A percentile compares a stretch with the other conserved stretches of the same genome.
Evolutionary conservation across 2,113 vertebrate species (phyloP).

Genomic region (Budorcas taxicolor): DNA sequence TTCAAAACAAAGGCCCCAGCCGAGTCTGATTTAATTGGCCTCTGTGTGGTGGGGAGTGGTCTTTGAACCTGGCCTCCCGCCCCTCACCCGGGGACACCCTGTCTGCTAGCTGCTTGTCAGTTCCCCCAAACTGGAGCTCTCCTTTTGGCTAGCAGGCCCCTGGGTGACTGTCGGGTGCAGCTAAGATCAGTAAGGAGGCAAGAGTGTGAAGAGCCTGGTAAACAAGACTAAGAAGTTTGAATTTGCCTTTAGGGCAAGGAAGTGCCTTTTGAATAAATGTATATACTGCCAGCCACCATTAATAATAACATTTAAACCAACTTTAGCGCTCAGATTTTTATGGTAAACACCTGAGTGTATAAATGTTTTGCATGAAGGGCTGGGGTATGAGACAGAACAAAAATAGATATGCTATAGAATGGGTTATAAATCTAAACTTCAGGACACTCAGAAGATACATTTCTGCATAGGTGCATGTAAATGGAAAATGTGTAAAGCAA

Average conservation of each 20-base stretch:
- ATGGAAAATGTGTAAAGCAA: slow-evolving; percentile 39
- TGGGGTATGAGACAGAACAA: not conserved
- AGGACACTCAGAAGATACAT: slow-evolving; percentile 14
- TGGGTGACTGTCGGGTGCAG: not conserved
- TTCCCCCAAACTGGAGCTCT: not conserved
- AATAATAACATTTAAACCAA: slow-evolving; percentile 32
- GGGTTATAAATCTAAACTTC: slow-evolving; percentile 27
- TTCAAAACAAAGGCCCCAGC: not conserved
- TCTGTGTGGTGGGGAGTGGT: not conserved
- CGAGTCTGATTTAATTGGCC: not conserved
- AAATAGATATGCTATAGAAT: slow-evolving; percentile 31
- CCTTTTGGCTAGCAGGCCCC: not conserved
- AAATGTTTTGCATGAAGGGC: slow-evolving; percentile 33
- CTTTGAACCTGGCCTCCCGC: not conserved
- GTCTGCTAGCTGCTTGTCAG: not conserved
- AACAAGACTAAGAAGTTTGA: not conserved
- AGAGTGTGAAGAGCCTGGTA: not conserved
- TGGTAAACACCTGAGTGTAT: slow-evolving; percentile 32
- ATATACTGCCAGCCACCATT: not conserved
- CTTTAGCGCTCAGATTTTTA: slow-evolving; percentile 34
- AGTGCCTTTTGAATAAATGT: slow-evolving; percentile 18
- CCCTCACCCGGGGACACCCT: not conserved
- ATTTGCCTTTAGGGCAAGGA: slow-evolving; percentile 5
- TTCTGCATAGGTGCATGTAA: slow-evolving; percentile 29
- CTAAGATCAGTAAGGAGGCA: not conserved